A percentile compares a stretch with the other conserved stretches of the same genome.
Conservation (phyloP, 2,797 vertebrate genomes). For the Spea hammondii region DNA sequence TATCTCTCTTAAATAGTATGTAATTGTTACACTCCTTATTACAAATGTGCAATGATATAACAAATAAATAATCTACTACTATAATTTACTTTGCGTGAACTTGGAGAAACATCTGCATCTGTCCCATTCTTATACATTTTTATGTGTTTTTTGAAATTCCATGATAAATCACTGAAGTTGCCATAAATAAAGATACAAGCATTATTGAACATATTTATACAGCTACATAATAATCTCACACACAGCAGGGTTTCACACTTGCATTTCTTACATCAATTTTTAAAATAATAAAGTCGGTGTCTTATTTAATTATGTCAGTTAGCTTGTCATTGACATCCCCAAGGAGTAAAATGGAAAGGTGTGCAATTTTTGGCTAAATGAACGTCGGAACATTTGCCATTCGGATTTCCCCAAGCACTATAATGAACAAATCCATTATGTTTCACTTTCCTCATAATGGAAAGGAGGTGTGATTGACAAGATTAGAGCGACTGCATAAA, state of each 20-base stretch:
- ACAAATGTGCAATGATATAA: too few species aligned
- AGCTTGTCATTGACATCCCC: conserved; percentile 25
- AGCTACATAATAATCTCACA: background rate
- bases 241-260: conserved; percentile 2
- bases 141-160: too few species aligned
- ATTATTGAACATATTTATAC: background rate
- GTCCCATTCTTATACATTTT: too few species aligned
- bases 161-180: background rate
- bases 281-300: conserved; percentile 28
- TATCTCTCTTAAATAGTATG: too few species aligned
- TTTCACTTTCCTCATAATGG: conserved; percentile 13
- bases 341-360: conserved; percentile 39
- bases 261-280: conserved; percentile 31
- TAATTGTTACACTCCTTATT: too few species aligned
- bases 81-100: too few species aligned
- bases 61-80: too few species aligned
- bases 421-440: conserved; percentile 40
- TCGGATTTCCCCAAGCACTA: conserved; percentile 36
- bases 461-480: conserved; percentile 42
- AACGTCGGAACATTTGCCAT: conserved; percentile 34
- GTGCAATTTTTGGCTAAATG: conserved; percentile 40
- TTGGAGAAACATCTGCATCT: too few species aligned
- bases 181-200: background rate
- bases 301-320: conserved; percentile 29
- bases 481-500: conserved; percentile 23